Base-by-base conservation (phyloP, 2,797 vertebrate genomes). In the Chloroceryle inda region DNA sequence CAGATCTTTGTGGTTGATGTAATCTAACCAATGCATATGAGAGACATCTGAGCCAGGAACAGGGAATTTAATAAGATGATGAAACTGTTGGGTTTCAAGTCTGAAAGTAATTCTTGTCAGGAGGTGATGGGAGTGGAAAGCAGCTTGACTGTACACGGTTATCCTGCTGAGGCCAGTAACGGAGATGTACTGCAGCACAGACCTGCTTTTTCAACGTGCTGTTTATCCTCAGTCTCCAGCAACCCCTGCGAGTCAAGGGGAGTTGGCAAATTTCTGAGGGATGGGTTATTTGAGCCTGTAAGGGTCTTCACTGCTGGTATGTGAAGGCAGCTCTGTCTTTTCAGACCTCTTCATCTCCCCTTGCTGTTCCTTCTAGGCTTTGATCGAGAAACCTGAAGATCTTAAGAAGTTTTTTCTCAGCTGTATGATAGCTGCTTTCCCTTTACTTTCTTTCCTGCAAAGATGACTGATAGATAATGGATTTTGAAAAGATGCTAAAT, bases 101-200 rank as follows among this genome's bases (percentile, higher is more conserved):
- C 66, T 69, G 58, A 85, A 88, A 91, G 58, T 83, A 61, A n/a
- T 72, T 96, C 45, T 68, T 81, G 68, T 89, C 73, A 88, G 66
- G 49, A 66, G 52, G 53, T 35, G 13, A 66, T 68, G 33, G 50
- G 33, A 89, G 14, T 64, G 53, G 64, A 81, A 92, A 64, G 37
- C 62, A 88, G 8, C 24, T 37, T 37, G 40, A 17, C 72, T 63
- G 47, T n/a, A 33, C 4, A 1, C 10, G 13, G 16, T 22, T 23
- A 42, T 85, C 52, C 26, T 53, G 13, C n/a, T 4, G 6, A 64
- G 50, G 72, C 62, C 58, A 16, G 9, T 74, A 37, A 17, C 19
- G 1, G 4, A 19, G 58, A 29, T 10, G 3, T 18, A 24, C 8
- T 37, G 56, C 49, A 69, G 52, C 35, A 50, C 61, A 75, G 52